A percentile compares a stretch with the other conserved stretches of the same genome.
Evolutionary conservation across 1,140 invertebrate species (phyloP).

Genomic region (Dendroctonus valens): DNA sequence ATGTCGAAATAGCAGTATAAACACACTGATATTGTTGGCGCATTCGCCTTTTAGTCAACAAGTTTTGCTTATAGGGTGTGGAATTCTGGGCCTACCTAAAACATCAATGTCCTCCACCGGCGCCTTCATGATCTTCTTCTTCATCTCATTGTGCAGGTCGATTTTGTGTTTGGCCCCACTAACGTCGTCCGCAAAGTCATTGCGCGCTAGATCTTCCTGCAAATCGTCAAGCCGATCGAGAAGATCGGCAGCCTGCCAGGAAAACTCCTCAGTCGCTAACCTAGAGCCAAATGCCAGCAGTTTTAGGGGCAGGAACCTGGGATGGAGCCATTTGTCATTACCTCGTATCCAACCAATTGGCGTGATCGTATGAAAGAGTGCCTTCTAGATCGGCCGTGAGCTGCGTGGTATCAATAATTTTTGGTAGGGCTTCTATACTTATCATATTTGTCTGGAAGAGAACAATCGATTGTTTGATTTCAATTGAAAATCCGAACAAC

Average conservation of each 20-base stretch:
- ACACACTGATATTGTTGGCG: no score
- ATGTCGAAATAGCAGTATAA: no score
- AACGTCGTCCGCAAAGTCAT: slow-evolving; percentile 91
- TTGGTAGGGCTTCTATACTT: slow-evolving; percentile 88
- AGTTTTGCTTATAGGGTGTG: slow-evolving; percentile 2
- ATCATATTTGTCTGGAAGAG: slow-evolving; percentile 89
- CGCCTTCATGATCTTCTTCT: slow-evolving; percentile 89
- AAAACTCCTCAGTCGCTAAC: slow-evolving; percentile 90
- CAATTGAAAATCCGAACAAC: no score
- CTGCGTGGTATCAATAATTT: slow-evolving; percentile 89
- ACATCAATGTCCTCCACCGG: slow-evolving; percentile 90
- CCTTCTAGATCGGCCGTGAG: slow-evolving; percentile 93
- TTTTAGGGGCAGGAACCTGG: not conserved
- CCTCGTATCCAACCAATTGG: slow-evolving; percentile 90
- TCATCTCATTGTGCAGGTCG: slow-evolving; percentile 91
- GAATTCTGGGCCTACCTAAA: slow-evolving; percentile 51
- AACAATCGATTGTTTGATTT: slow-evolving; percentile 7
- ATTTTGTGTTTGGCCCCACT: slow-evolving; percentile 84
- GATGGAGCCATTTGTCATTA: slow-evolving; percentile 2
- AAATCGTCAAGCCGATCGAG: slow-evolving; percentile 88
- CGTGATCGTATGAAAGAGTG: slow-evolving; percentile 90
- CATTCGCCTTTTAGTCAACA: not conserved
- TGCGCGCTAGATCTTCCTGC: slow-evolving; percentile 85
- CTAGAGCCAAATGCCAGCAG: slow-evolving; percentile 47
- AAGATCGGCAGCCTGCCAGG: slow-evolving; percentile 91